Evolutionary conservation across 2,888 invertebrate species (phyloP).

Genomic region (Taphrorychus bicolor): DNA sequence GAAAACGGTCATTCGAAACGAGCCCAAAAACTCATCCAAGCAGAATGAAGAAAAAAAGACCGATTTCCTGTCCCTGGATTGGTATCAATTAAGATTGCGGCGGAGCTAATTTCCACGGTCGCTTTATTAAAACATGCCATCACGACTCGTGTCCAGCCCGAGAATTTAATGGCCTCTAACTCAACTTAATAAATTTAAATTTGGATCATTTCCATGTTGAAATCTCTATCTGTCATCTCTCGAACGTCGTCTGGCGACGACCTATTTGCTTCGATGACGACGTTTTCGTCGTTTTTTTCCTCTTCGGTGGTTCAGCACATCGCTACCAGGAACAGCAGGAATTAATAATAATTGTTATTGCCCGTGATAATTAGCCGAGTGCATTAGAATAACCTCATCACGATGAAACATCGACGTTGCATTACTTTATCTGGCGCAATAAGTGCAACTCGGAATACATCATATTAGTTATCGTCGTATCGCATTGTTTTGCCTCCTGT

Average conservation of each 20-base stretch:
- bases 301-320: not conserved
- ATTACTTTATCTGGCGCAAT: not conserved
- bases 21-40: not conserved
- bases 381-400: not conserved
- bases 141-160: conserved; percentile 35
- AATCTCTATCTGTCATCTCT: conserved; percentile 36
- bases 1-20: no score
- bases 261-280: conserved; percentile 4
- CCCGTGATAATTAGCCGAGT: not conserved
- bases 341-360: not conserved
- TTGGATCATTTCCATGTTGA: conserved; percentile 39
- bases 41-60: conserved; percentile 21
- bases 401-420: not conserved
- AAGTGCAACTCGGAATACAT: not conserved
- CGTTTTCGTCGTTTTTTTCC: conserved; percentile 5
- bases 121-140: conserved; percentile 35
- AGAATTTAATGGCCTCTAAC: conserved; percentile 39
- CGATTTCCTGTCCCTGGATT: conserved; percentile 40
- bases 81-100: conserved; percentile 37
- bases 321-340: not conserved
- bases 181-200: conserved; percentile 35
- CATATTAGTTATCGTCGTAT: not conserved
- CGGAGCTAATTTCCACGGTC: conserved; percentile 39
- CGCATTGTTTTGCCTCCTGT: not conserved
- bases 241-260: conserved; percentile 31